A percentile compares a stretch with the other conserved stretches of the same genome.
phyloP scores from a whole-genome alignment of 2,113 vertebrate species.

The Tringa solitaria region DNA sequence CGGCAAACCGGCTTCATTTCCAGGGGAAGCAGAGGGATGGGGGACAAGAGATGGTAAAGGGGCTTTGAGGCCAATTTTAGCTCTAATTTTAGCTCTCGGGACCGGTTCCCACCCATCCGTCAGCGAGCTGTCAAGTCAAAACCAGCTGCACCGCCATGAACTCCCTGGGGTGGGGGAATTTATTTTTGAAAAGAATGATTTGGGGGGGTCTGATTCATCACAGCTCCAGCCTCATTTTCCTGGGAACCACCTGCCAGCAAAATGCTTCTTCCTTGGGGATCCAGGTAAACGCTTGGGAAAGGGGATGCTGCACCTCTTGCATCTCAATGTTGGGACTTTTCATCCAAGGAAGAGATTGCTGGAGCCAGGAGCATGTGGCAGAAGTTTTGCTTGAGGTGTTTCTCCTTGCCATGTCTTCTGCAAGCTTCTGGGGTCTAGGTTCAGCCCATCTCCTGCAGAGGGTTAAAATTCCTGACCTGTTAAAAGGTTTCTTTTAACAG shows the following conservation, averaged over 20 bases:
- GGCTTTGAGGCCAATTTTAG: not conserved
- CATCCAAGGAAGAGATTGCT: not conserved
- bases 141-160: not conserved
- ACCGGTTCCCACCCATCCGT: not conserved
- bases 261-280: not conserved
- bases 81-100: not conserved
- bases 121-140: not conserved
- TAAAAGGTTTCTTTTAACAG: not conserved
- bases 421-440: not conserved
- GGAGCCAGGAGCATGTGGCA: not conserved
- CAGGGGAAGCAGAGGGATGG: not conserved
- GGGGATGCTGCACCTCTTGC: not conserved
- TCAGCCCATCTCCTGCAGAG: not conserved
- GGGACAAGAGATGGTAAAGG: not conserved
- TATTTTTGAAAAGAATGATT: not conserved
- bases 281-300: not conserved
- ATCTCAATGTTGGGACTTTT: rapidly evolving
- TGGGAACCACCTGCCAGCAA: rapidly evolving
- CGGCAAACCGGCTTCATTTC: rapidly evolving
- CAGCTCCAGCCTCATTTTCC: not conserved
- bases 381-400: not conserved
- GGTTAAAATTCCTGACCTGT: not conserved
- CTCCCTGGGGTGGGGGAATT: not conserved
- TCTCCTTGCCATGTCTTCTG: not conserved
- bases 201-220: no score